Base-by-base conservation (phyloP, 2,888 invertebrate genomes). In the Drosophila merina region DNA sequence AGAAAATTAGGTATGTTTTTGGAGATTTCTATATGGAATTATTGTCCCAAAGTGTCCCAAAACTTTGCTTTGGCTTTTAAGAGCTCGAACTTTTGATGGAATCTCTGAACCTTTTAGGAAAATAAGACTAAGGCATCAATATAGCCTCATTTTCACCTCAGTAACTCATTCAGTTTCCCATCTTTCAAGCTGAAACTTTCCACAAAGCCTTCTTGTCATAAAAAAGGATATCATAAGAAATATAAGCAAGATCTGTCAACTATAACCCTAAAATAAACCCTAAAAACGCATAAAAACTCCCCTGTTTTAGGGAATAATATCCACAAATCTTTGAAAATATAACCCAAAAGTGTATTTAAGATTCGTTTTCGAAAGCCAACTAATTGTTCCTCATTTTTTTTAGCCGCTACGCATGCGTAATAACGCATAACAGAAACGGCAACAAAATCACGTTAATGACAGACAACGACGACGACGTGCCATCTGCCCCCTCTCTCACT, bases 401-500 rank as follows among this genome's bases (percentile, higher is more conserved):
- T 59, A 62, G 67, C 51, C 75, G 42, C 47, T 60, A 49, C 59
- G 81, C 81, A 82, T 75, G 82, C 82, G 82, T 81, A 82, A 83
- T 83, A 82, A 82, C 81, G 83, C 81, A 82, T 80, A 84, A 73
- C 78, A 79, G 72, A 68, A 76, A 44, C 51, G 51, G 14, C 72
- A 57, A 60, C 76, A 71, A 78, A 85, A 77, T 79, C 83, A 83
- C 83, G 80, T 85, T 84, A 84, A 84, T 83, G 83, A 84, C 86
- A 84, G 82, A 72, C 74, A 76, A 76, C 79, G 81, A 80, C 66
- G 51, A 36, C 66, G 51, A 36, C 76, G 77, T 82, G 82, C 70
- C 26, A 31, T 9, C 12, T 4, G 33, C 20, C 5, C 26, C 4
- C 1, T 2, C 1, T 26, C 1, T 26, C 78, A 66, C 51, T 56